Conservation (phyloP, 2,888 invertebrate species). For the Athrips mouffetella region DNA sequence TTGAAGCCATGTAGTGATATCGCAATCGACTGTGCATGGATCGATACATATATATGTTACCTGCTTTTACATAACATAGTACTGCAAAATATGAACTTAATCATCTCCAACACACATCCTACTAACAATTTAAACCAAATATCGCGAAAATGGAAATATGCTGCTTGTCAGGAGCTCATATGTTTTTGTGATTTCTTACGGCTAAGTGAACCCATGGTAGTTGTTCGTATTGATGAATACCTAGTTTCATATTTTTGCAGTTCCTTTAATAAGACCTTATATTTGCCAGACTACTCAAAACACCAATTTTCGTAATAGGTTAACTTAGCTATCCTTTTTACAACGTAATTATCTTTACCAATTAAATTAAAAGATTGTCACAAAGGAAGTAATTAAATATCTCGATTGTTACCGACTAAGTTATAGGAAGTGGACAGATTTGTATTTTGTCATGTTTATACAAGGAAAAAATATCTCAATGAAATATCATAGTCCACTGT, state of each 20-base stretch:
- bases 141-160: no score
- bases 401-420: constrained; percentile 74
- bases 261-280: no score
- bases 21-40: constrained; percentile 30
- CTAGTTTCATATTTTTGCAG: no score
- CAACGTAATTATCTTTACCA: constrained; percentile 40
- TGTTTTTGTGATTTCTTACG: no score
- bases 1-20: constrained; percentile 20
- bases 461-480: constrained; percentile 74
- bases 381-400: constrained; percentile 69
- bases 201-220: no score
- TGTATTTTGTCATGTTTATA: constrained; percentile 78
- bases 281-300: constrained; percentile 51
- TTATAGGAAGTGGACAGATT: constrained; percentile 66
- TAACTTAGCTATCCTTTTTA: constrained; percentile 49
- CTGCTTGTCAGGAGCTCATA: no score
- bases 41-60: constrained; percentile 24
- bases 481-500: constrained; percentile 75
- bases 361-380: constrained; percentile 53
- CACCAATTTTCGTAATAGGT: constrained; percentile 28
- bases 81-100: no score
- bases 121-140: no score
- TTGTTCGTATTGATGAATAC: no score
- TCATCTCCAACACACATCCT: no score
- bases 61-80: no score